Evolutionary conservation across 2,797 vertebrate species (phyloP), one percentile per base, ranked within the genome.

Genomic region (Aythya fuligula): DNA sequence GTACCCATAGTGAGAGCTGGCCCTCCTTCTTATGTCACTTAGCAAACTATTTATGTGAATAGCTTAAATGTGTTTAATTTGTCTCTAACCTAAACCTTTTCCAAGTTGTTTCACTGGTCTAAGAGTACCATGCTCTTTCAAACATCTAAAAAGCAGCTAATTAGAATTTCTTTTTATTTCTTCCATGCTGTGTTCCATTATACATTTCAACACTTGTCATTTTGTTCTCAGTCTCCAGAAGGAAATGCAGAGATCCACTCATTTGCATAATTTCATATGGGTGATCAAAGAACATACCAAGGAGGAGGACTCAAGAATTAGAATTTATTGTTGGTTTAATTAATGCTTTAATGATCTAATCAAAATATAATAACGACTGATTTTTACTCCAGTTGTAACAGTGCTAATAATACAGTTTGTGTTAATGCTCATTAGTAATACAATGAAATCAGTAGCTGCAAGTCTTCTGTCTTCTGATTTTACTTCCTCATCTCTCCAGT

Each of bases 291-390:
- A 72, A 27, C 28, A 47, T 27, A 38, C 11, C 20, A 14, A 53
- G 27, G 51, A 49, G 47, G 60, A 84, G 27, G 38, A 76, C 67
- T 30, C 49, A 72, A 47, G 70, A 58, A 62, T 90, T 64, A 54
- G 34, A 84, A 60, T 76, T 53, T 93, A 81, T 80, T 76, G 38
- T 38, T 72, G 20, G 43, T 81, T 49, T 90, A 80, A 79, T 79
- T 39, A 79, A 57, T 39, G 34, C 41, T 83, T 71, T 79, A 92
- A 39, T 25, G 49, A 11, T 74, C 27, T 69, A 72, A 64, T 67
- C 5, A 84, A 90, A 80, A 69, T 64, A 32, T 15, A 72, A 38
- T 61, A 43, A 20, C 18, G 2, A 6, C 25, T 58, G 70, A 30
- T 72, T 62, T 79, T 87, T 80, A 38, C 11, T 85, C 41, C 9